These are phyloP conservation scores for Rhinopithecus roxellana DNA, from an alignment of 2,113 vertebrate species.

Conservation along the genomic window DNA sequence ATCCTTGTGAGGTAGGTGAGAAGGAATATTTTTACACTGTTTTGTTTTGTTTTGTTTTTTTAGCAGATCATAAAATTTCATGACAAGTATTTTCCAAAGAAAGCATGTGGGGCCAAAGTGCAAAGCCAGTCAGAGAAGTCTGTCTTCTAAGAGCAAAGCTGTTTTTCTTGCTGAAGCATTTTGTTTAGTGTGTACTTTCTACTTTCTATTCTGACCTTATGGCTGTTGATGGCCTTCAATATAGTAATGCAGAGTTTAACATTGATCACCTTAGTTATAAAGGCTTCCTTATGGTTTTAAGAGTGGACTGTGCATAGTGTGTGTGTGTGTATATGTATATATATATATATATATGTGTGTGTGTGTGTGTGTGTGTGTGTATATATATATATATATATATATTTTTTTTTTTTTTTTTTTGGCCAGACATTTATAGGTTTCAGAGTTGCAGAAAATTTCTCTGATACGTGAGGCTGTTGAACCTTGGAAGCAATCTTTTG, in stretches of 20 bases:
- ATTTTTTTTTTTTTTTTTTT: not conserved
- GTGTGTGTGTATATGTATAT: too few species aligned
- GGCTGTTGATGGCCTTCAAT: not conserved
- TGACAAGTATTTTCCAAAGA: constrained; percentile 60
- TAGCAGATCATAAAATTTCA: constrained; percentile 62
- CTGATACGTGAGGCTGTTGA: not conserved
- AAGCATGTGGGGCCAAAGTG: constrained; percentile 26
- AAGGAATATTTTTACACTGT: constrained; percentile 27
- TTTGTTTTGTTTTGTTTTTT: constrained; percentile 4
- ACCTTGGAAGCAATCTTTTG: constrained; percentile 34
- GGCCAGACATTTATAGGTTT: not conserved
- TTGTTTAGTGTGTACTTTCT: not conserved
- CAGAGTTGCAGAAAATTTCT: constrained; percentile 25
- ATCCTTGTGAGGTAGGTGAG: constrained; percentile 57
- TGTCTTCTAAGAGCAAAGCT: not conserved
- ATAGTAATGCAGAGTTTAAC: not conserved
- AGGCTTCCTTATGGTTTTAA: not conserved
- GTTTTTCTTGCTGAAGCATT: not conserved
- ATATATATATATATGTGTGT: too few species aligned
- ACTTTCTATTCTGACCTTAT: not conserved
- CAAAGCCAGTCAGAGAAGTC: constrained; percentile 16
- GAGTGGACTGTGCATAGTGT: not conserved
- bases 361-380: too few species aligned
- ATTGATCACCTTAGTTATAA: not conserved
- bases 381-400: too few species aligned